Conservation (phyloP, 2,113 vertebrate genomes). For the Mormyrus lacerda region DNA sequence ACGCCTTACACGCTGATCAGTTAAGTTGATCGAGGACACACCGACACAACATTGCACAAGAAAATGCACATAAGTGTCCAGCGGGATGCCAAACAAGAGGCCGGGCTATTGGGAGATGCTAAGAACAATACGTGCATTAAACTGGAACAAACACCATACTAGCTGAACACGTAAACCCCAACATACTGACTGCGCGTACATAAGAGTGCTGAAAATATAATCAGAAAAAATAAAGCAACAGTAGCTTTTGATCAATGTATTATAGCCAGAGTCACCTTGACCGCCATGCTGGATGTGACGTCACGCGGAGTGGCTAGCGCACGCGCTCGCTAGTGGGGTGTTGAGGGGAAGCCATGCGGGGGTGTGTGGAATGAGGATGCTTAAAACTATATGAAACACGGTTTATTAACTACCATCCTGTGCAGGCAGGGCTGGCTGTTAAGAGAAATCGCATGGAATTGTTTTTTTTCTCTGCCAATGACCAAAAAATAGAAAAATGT, state of each 20-base stretch:
- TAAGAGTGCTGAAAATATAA: background rate
- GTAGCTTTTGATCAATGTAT: slow-evolving; percentile 41
- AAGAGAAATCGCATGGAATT: background rate
- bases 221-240: background rate
- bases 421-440: background rate
- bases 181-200: background rate
- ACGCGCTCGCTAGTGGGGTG: slow-evolving; percentile 50
- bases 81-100: background rate
- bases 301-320: slow-evolving; percentile 56
- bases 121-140: background rate
- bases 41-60: background rate
- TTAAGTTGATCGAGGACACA: background rate
- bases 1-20: background rate
- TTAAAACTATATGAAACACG: background rate
- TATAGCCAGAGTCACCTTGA: slow-evolving; percentile 90
- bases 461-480: background rate
- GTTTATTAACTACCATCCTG: background rate
- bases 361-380: background rate
- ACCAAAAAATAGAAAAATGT: background rate
- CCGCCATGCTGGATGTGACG: slow-evolving; percentile 90
- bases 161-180: background rate
- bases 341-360: background rate
- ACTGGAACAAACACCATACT: background rate
- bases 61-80: background rate
- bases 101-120: background rate